Evolutionary conservation across 2,888 invertebrate species (phyloP).

Genomic region (Augiades crinisus): DNA sequence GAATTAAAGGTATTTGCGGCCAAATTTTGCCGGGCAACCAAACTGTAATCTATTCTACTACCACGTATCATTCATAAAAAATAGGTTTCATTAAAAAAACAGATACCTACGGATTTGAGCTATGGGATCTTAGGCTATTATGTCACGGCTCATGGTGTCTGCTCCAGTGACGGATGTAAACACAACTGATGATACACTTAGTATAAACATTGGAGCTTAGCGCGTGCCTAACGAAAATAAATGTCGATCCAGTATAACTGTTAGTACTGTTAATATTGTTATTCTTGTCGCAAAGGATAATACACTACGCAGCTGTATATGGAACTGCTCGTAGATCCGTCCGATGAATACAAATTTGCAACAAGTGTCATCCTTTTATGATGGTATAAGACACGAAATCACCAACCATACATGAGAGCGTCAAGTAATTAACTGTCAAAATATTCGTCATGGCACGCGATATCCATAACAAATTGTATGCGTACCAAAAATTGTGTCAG

Average conservation of each 20-base stretch:
- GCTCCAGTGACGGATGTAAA: constrained; percentile 34
- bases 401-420: constrained; percentile 17
- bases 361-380: constrained; percentile 38
- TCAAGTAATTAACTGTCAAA: constrained; percentile 25
- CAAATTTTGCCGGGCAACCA: too few species aligned
- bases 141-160: constrained; percentile 46
- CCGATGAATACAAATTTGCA: constrained; percentile 47
- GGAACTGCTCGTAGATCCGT: constrained; percentile 50
- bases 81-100: too few species aligned
- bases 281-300: constrained; percentile 43
- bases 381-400: constrained; percentile 27
- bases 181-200: constrained; percentile 39
- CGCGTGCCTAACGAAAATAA: constrained; percentile 8
- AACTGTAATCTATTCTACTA: too few species aligned
- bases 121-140: too few species aligned
- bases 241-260: constrained; percentile 38
- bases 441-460: constrained; percentile 24
- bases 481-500: constrained; percentile 28
- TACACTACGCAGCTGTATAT: constrained; percentile 46
- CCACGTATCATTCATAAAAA: too few species aligned
- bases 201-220: constrained; percentile 1
- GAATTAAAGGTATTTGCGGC: too few species aligned
- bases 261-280: constrained; percentile 46
- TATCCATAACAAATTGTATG: constrained; percentile 1
- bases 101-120: too few species aligned